Percentiles rank a stretch among this genome's conserved stretches.
phyloP scores from a whole-genome alignment of 2,888 invertebrate genomes.

The Euproctis similis region DNA sequence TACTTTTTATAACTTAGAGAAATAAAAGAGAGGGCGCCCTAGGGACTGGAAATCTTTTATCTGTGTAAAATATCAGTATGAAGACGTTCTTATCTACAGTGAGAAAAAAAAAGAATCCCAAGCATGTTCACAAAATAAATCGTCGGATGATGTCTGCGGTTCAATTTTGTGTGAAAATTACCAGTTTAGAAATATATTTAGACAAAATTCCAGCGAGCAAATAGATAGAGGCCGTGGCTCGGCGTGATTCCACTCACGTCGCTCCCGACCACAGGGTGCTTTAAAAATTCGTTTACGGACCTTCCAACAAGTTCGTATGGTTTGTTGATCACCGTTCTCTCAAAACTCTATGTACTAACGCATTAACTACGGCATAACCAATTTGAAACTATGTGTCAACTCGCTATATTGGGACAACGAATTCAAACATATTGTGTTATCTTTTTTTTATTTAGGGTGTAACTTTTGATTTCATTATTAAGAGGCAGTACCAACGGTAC shows the following conservation, averaged over 20 bases:
- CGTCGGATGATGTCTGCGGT: constrained; percentile 45
- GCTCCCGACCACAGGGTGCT: constrained; percentile 38
- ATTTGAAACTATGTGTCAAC: constrained; percentile 15
- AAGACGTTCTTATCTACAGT: constrained; percentile 43
- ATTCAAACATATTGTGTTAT: too few species aligned
- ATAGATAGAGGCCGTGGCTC: constrained; percentile 32
- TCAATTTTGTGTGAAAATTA: constrained; percentile 63
- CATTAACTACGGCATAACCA: constrained; percentile 21
- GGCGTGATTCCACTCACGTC: constrained; percentile 53
- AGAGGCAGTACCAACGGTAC: too few species aligned
- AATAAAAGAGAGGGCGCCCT: constrained; percentile 48
- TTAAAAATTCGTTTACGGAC: constrained; percentile 43
- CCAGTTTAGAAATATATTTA: constrained; percentile 30
- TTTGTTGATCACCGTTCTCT: constrained; percentile 25
- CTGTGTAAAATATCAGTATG: constrained; percentile 36
- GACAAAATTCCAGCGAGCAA: constrained; percentile 30
- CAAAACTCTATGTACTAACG: constrained; percentile 27
- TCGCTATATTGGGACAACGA: not conserved
- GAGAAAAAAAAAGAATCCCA: constrained; percentile 36
- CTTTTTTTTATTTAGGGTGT: too few species aligned
- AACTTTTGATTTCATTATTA: too few species aligned
- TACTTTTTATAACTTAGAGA: constrained; percentile 57
- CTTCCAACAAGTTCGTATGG: constrained; percentile 26
- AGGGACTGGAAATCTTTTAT: constrained; percentile 45
- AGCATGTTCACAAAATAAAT: constrained; percentile 58